Evolutionary conservation across 2,113 vertebrate genomes (phyloP).

Genomic region (Excalfactoria chinensis): DNA sequence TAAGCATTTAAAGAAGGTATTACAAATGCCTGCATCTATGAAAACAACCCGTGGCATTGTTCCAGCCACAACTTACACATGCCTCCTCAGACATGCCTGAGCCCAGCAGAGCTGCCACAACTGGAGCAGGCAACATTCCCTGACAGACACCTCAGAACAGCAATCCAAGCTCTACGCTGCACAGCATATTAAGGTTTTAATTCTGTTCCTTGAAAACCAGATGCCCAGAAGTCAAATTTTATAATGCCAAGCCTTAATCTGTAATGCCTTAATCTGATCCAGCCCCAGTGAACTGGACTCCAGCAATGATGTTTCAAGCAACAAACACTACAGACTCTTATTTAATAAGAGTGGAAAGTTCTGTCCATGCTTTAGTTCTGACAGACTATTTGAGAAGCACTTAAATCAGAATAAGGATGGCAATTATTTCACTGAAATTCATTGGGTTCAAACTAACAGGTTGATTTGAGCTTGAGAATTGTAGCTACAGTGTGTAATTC

Average conservation of each 20-base stretch:
- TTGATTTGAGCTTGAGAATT: not conserved
- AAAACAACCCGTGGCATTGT: not conserved
- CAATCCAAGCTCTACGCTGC: not conserved
- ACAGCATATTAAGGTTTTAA: not conserved
- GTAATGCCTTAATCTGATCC: not conserved
- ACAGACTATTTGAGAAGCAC: not conserved
- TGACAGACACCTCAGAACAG: not conserved
- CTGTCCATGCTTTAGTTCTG: not conserved
- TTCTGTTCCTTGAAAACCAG: not conserved
- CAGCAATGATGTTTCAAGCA: not conserved
- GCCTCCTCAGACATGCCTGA: not conserved
- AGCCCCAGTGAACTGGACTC: not conserved
- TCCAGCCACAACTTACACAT: not conserved
- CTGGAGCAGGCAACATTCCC: not conserved
- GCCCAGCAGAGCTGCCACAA: not conserved
- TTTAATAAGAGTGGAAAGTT: not conserved
- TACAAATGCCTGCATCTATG: not conserved
- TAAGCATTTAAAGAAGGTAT: not conserved
- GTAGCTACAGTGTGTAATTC: not conserved
- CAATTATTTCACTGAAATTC: not conserved
- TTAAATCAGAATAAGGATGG: not conserved
- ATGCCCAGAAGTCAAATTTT: not conserved
- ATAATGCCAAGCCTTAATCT: not conserved
- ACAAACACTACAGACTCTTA: not conserved
- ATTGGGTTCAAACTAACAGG: not conserved